phyloP scores from a whole-genome alignment of 2,797 vertebrate genomes.

The Lacerta bilineata region DNA sequence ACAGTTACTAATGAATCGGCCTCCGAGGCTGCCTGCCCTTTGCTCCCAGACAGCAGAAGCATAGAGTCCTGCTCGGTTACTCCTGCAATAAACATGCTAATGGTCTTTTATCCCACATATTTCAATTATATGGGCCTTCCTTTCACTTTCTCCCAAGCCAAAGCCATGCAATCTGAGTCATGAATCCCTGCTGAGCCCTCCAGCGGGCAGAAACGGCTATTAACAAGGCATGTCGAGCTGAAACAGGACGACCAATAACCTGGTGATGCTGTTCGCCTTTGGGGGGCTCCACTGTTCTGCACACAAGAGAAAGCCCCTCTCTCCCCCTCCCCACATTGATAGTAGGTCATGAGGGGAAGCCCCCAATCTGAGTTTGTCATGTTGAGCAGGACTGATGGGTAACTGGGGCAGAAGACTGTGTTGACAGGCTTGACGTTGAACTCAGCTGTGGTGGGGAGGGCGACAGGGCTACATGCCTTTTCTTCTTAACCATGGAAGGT shows the following conservation, averaged over 20 bases:
- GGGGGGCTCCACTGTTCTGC: not conserved
- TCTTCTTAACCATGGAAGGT: too few species aligned
- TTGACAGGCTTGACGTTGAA: not conserved
- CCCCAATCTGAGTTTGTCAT: not conserved
- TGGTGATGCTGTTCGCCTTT: not conserved
- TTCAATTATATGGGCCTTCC: not conserved
- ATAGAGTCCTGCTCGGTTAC: not conserved
- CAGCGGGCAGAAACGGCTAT: not conserved
- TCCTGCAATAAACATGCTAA: constrained; percentile 6
- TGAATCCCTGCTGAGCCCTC: not conserved
- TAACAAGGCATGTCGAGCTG: too few species aligned
- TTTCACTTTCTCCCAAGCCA: not conserved
- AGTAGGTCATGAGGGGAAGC: not conserved
- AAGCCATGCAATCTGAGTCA: not conserved
- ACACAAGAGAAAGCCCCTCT: not conserved
- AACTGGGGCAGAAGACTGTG: not conserved
- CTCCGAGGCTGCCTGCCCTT: not conserved
- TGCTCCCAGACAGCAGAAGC: not conserved
- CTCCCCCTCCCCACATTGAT: not conserved
- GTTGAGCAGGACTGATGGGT: not conserved
- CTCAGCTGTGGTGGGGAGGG: too few species aligned
- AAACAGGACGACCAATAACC: not conserved
- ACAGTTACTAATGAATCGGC: not conserved
- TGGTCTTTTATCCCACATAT: not conserved
- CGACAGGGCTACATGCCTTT: not conserved